A percentile compares a stretch with the other conserved stretches of the same genome.
Evolutionary conservation across 1,140 invertebrate species (phyloP).

Genomic region (Pogonomyrmex barbatus): DNA sequence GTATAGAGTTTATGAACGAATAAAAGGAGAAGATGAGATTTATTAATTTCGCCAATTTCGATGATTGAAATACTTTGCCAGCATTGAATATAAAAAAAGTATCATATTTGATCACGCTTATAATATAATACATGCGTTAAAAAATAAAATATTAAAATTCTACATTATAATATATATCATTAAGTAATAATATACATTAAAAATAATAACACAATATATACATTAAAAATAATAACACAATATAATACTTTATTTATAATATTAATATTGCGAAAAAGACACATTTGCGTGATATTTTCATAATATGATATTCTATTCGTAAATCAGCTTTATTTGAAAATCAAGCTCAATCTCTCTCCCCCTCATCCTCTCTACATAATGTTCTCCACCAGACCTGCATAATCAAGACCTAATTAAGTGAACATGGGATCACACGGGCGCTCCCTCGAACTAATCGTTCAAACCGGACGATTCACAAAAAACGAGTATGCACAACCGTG

Average conservation of each 20-base stretch:
- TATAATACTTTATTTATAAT: background rate
- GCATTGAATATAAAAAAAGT: background rate
- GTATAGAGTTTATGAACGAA: background rate
- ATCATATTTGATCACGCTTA: background rate
- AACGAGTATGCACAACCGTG: conserved; percentile 58
- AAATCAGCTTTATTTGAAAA: conserved; percentile 57
- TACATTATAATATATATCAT: background rate
- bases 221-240: background rate
- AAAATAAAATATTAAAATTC: conserved; percentile 4
- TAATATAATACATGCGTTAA: background rate
- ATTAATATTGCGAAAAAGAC: background rate
- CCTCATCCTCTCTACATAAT: conserved; percentile 23
- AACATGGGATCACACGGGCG: conserved; percentile 65
- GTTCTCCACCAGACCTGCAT: conserved; percentile 72
- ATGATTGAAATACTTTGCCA: conserved; percentile 9
- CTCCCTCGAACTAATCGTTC: conserved; percentile 64
- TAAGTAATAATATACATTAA: background rate
- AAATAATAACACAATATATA: background rate
- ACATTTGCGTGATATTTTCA: background rate
- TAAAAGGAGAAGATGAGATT: background rate
- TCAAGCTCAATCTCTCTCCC: conserved; percentile 20
- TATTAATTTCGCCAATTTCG: background rate
- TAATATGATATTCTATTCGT: conserved; percentile 12
- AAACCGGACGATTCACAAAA: conserved; percentile 59
- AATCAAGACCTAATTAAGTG: conserved; percentile 73